These are phyloP conservation scores for Cepphus grylle DNA, from an alignment of 2,113 vertebrate species.

Conservation along the genomic window DNA sequence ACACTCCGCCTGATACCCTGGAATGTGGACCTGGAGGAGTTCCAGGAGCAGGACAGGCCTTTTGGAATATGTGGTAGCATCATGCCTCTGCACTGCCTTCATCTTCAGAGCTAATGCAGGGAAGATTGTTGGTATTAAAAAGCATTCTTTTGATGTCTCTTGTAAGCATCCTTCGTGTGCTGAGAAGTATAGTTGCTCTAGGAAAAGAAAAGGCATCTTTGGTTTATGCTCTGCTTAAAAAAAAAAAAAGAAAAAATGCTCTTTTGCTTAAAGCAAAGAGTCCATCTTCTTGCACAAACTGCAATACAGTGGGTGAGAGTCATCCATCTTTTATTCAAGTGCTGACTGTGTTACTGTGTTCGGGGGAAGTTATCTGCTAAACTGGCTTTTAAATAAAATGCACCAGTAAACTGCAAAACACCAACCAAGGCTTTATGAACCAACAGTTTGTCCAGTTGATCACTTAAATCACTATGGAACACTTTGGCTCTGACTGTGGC, in stretches of 20 bases:
- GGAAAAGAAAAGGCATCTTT: not conserved
- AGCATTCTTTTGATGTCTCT: not conserved
- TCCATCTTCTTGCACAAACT: not conserved
- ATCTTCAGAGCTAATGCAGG: not conserved
- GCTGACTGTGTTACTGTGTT: not conserved
- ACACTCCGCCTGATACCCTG: slow-evolving; percentile 22
- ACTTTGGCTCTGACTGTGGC: not conserved
- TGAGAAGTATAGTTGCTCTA: not conserved
- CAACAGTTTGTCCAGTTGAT: not conserved
- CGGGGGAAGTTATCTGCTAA: not conserved
- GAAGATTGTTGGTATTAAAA: not conserved
- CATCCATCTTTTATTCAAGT: not conserved
- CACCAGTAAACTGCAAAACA: not conserved
- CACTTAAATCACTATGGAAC: not conserved
- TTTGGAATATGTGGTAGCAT: not conserved
- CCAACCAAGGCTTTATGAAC: not conserved
- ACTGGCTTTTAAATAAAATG: not conserved
- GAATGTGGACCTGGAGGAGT: slow-evolving; percentile 44
- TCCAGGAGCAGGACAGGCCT: not conserved
- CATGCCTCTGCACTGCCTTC: not conserved
- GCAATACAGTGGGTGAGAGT: not conserved
- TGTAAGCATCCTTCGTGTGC: not conserved
- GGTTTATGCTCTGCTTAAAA: not conserved
- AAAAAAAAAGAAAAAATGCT: not conserved
- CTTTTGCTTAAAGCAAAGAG: not conserved